These are phyloP conservation scores for Elachura formosa DNA, from an alignment of 2,113 vertebrate genomes.

Conservation along the genomic window DNA sequence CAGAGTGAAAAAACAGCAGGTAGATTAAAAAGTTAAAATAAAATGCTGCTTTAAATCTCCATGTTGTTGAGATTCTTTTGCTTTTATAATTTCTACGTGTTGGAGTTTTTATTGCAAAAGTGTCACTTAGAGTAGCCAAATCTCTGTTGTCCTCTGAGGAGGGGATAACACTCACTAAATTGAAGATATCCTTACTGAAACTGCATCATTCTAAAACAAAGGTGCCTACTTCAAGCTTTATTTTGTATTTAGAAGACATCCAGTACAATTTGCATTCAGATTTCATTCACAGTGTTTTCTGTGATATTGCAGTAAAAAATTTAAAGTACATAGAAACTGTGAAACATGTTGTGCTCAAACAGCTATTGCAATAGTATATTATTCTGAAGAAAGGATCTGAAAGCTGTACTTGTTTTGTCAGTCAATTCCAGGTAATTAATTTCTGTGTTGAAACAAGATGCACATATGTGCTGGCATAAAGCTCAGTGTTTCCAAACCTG, in stretches of 20 bases:
- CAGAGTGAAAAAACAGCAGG: background rate
- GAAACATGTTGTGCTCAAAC: background rate
- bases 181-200: background rate
- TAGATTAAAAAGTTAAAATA: conserved; percentile 9
- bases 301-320: conserved; percentile 26
- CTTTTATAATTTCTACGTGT: background rate
- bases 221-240: background rate
- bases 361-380: background rate
- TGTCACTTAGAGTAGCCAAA: background rate
- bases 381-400: background rate
- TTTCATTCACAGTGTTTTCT: conserved; percentile 5
- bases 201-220: conserved; percentile 2
- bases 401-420: conserved; percentile 16
- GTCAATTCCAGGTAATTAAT: conserved; percentile 54
- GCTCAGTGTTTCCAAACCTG: conserved; percentile 26
- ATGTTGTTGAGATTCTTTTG: background rate
- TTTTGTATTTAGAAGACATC: conserved; percentile 24
- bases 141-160: background rate
- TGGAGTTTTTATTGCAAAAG: conserved; percentile 21
- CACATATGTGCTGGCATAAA: conserved; percentile 42
- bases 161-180: background rate
- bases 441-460: conserved; percentile 47
- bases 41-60: background rate
- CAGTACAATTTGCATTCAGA: background rate
- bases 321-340: background rate